phyloP scores from a whole-genome alignment of 2,113 vertebrate genomes.

The Tapirus terrestris region DNA sequence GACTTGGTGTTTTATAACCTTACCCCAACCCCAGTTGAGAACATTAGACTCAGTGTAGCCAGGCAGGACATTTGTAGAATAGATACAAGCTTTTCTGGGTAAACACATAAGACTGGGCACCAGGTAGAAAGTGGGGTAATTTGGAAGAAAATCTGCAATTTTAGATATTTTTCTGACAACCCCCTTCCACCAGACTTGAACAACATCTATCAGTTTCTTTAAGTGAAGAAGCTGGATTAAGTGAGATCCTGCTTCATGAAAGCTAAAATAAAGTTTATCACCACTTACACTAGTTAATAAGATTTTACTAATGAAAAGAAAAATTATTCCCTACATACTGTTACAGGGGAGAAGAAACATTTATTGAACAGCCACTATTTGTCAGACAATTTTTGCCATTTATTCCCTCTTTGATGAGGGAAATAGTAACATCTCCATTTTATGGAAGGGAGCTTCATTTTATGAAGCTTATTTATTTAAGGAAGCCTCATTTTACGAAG shows the following conservation, averaged over 20 bases:
- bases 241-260: background rate
- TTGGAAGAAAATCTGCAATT: background rate
- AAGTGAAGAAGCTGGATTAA: slow-evolving; percentile 4
- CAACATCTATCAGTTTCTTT: background rate
- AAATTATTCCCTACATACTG: background rate
- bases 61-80: background rate
- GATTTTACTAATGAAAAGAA: slow-evolving; percentile 34
- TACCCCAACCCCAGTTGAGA: background rate
- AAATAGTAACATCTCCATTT: background rate
- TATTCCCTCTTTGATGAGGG: background rate
- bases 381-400: background rate
- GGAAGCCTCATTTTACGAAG: background rate
- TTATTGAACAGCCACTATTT: background rate
- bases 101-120: background rate
- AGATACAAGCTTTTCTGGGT: background rate
- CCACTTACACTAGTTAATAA: background rate
- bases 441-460: background rate
- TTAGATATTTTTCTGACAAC: background rate
- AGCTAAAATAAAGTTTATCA: background rate
- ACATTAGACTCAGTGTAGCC: background rate
- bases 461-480: too few species aligned
- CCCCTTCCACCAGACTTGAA: slow-evolving; percentile 25
- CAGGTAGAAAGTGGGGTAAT: background rate
- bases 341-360: background rate
- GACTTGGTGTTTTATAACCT: background rate